phyloP scores from a whole-genome alignment of 2,797 vertebrate species.

The Sternarchorhynchus goeldii region DNA sequence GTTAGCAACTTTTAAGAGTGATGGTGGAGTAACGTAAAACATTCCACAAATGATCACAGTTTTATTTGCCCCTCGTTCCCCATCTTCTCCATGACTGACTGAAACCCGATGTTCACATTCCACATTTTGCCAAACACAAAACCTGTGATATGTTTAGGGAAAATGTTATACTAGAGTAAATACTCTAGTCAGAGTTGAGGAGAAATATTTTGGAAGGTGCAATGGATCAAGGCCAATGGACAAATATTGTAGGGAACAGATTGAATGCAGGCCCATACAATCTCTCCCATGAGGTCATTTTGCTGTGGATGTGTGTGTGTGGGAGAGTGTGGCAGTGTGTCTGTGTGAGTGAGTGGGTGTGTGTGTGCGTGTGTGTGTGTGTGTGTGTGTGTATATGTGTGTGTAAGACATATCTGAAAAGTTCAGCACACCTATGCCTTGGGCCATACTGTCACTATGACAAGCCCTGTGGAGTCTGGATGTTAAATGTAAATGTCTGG shows the following conservation, averaged over 20 bases:
- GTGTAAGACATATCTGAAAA: constrained; percentile 71
- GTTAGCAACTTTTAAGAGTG: constrained; percentile 41
- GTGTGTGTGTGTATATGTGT: constrained; percentile 49
- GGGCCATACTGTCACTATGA: constrained; percentile 79
- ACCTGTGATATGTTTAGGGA: constrained; percentile 43
- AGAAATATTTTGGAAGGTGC: constrained; percentile 46
- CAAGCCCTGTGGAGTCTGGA: constrained; percentile 70
- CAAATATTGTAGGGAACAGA: constrained; percentile 21
- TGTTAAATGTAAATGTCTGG: constrained; percentile 68
- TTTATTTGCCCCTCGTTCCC: constrained; percentile 24
- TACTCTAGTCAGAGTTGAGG: constrained; percentile 38
- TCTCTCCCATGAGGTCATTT: constrained; percentile 60
- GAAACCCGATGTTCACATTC: constrained; percentile 34
- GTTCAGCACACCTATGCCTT: constrained; percentile 76
- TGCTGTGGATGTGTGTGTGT: background rate
- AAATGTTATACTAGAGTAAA: constrained; percentile 49
- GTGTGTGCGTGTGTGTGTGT: constrained; percentile 4
- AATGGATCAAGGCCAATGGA: constrained; percentile 56
- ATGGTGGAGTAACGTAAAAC: constrained; percentile 36
- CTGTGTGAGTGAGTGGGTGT: constrained; percentile 47
- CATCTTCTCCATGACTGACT: constrained; percentile 37
- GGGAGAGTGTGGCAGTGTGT: constrained; percentile 37
- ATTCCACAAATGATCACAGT: constrained; percentile 23
- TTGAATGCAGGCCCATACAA: constrained; percentile 24
- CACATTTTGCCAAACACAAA: constrained; percentile 52